Evolutionary conservation across 1,140 invertebrate genomes (phyloP), one percentile per base, ranked within the genome.

Genomic region (Diabrotica virgifera): DNA sequence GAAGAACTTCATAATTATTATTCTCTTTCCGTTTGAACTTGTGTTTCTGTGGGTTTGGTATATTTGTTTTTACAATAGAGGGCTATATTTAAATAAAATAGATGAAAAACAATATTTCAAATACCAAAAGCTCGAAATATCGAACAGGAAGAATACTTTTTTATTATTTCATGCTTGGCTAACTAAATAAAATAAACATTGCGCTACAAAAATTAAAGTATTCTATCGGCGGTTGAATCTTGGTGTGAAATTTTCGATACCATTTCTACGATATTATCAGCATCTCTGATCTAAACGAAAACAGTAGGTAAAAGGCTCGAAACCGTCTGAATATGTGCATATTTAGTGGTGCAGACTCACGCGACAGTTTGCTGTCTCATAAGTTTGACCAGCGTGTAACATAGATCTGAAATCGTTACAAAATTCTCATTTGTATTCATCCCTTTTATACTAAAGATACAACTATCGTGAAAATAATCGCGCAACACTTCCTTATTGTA

Each of bases 311-410:
- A 46, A 46, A 10, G 40, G 8, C 40, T 46, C 40, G 40, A 46
- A 46, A 46, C 60, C 52, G 38, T 55, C 71, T 72, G 64, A 74
- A 74, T 73, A 74, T 74, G 71, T 73, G 72, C 70, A 73, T 74
- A 73, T 70, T 71, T 67, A 72, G 66, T 68, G 67, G 67, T 61
- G 61, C 62, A 68, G 63, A 67, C 71, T 74, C 73, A 73, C 71
- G 70, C 40, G 40, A 46, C 40, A 46, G 67, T 65, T 66, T 68
- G 40, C 66, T 65, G 70, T 70, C 67, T 46, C 73, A 71, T 74
- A 74, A 74, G 64, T 68, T 74, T 73, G 71, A 71, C 68, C 68
- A 74, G 63, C 73, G 70, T 74, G 73, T 73, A 67, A 73, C 73
- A 74, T 74, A 70, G 68, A 74, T 74, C 68, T 74, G 67, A 69